Base-by-base conservation (phyloP, 2,888 invertebrate genomes). In the Galeopsomyia nigrocyanea region DNA sequence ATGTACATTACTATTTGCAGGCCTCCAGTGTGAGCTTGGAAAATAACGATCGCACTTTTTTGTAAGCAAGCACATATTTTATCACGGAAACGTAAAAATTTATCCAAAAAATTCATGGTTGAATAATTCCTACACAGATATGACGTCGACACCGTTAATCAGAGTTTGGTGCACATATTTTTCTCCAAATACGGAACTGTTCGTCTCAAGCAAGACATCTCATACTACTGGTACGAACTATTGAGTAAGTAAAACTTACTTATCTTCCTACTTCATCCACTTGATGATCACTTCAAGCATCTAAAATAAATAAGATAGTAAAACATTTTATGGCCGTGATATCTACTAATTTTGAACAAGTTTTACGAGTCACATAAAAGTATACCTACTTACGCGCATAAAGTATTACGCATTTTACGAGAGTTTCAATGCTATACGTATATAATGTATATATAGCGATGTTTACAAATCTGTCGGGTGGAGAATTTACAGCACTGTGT, bases 141-240 rank as follows among this genome's bases (percentile, higher is more conserved):
- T 3, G 73, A 79, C 46, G 17, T 80, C 10, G 74, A 71, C 6
- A 66, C 81, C 57, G 71, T 64, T 47, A 70, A 83, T 71, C 79
- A 82, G 50, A 82, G 81, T 61, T 65, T 83, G 16, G 61, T 87
- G n/a, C 83, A 86, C 62, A 69, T 87, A 47, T 87, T 77, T 73
- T 85, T 86, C 72, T 72, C 78, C 1, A 80, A 79, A 31, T 79
- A 80, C 16, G 81, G 79, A 7, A 79, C 83, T 2, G 76, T 82
- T 13, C 80, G 79, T 26, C 77, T 86, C 21, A 84, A 80, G 65
- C 84, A 86, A 71, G 84, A 84, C 57, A 77, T 82, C 9, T 71
- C 82, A 5, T 82, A 80, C 66, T 81, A 82, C 31, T 86, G 87
- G 86, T 86, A 83, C 69, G 86, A 87, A 62, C 79, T 86, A 21